phyloP scores from a whole-genome alignment of 2,888 invertebrate genomes.

The Camptogramma bilineatum region DNA sequence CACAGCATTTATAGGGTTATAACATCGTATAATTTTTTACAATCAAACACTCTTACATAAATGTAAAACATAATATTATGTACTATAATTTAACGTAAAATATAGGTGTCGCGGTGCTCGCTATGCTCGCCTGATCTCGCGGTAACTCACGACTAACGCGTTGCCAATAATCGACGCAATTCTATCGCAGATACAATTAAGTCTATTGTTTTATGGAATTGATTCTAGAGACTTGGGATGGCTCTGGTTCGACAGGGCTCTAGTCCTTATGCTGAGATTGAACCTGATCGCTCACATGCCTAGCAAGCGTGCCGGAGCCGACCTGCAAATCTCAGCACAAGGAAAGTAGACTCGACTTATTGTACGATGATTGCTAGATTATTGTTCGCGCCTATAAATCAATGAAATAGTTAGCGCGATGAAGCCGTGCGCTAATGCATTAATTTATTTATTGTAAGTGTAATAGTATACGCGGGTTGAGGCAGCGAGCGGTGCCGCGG shows the following conservation, averaged over 20 bases:
- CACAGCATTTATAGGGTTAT: slow-evolving; percentile 84
- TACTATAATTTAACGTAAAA: slow-evolving; percentile 82
- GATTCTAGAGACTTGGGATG: slow-evolving; percentile 54
- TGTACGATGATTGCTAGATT: slow-evolving; percentile 47
- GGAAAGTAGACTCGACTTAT: slow-evolving; percentile 48
- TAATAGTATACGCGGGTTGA: slow-evolving; percentile 40
- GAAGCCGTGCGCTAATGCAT: slow-evolving; percentile 49
- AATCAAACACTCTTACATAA: slow-evolving; percentile 85
- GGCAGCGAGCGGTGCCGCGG: slow-evolving; percentile 49
- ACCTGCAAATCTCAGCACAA: slow-evolving; percentile 44
- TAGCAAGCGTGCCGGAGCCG: slow-evolving; percentile 7
- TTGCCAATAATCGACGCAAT: slow-evolving; percentile 45
- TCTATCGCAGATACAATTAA: slow-evolving; percentile 44
- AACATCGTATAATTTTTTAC: slow-evolving; percentile 85
- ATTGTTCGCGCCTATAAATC: slow-evolving; percentile 51
- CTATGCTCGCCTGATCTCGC: slow-evolving; percentile 46
- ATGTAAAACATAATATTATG: slow-evolving; percentile 85
- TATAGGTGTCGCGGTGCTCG: slow-evolving; percentile 66
- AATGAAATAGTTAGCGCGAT: slow-evolving; percentile 53
- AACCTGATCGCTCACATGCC: slow-evolving; percentile 25
- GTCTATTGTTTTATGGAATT: slow-evolving; percentile 56
- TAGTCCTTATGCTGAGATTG: slow-evolving; percentile 53
- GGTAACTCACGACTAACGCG: slow-evolving; percentile 39
- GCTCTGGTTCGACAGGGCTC: slow-evolving; percentile 46
- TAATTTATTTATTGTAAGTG: slow-evolving; percentile 61